Evolutionary conservation across 2,797 vertebrate species (phyloP).

Genomic region (Brotula barbata): DNA sequence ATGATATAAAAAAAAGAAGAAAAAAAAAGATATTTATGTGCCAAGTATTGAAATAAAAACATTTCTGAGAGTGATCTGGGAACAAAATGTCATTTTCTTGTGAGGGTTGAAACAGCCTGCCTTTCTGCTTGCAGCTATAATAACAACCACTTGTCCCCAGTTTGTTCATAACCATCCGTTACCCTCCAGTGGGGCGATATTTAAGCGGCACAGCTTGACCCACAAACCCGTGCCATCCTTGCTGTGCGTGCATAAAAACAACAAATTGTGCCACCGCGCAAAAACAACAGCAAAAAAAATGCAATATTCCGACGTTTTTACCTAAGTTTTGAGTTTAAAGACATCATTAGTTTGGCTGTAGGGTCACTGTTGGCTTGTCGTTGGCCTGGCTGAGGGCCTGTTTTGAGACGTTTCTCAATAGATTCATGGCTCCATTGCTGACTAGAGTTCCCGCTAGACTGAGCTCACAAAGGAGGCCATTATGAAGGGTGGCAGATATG

Average conservation of each 20-base stretch:
- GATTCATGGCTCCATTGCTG: constrained; percentile 71
- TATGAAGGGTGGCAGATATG: constrained; percentile 83
- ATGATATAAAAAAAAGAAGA: constrained; percentile 4
- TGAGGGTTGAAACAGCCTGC: constrained; percentile 30
- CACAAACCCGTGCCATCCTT: constrained; percentile 40
- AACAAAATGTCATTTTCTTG: constrained; percentile 22
- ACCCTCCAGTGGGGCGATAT: constrained; percentile 62
- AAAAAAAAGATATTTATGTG: constrained; percentile 34
- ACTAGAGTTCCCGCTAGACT: constrained; percentile 63
- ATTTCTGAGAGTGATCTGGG: background rate
- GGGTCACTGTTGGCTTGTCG: constrained; percentile 65
- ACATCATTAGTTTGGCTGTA: constrained; percentile 45
- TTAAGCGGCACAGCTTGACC: constrained; percentile 62
- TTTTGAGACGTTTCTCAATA: constrained; percentile 71
- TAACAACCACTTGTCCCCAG: constrained; percentile 66
- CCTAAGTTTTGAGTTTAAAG: constrained; percentile 31
- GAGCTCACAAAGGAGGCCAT: constrained; percentile 70
- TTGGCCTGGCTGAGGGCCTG: constrained; percentile 49
- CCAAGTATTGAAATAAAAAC: constrained; percentile 17
- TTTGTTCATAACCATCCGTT: constrained; percentile 41
- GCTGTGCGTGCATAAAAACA: constrained; percentile 23
- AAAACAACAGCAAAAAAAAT: constrained; percentile 29
- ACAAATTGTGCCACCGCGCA: constrained; percentile 27
- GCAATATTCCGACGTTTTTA: constrained; percentile 15
- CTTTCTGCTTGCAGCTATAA: constrained; percentile 65